Base-by-base conservation (phyloP, 2,113 vertebrate species). In the Cochlearius cochlearius region DNA sequence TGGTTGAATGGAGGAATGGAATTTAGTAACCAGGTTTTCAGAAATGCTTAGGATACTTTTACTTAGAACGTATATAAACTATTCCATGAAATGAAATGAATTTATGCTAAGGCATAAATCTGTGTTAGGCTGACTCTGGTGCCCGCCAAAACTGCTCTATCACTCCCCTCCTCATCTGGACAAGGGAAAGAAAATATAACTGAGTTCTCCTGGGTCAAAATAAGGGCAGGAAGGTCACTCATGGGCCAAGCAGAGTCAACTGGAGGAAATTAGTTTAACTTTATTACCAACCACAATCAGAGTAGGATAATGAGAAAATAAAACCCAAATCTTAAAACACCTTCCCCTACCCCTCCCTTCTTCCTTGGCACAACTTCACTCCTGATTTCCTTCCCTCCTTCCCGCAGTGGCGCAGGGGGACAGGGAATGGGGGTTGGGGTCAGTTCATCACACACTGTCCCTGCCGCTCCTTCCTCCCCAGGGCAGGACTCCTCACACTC, bases 371-470 rank as follows among this genome's bases (percentile, higher is more conserved):
- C 21, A 36, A 36, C 14, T 25, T 36, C 9, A 7, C 9, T 59
- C 10, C 34, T 2, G 4, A 59, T 25, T 59, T 32, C 14, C 15
- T 21, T 59, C 15, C 22, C 34, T 59, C 34, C 58, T 59, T 14
- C 8, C 58, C 56, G 6, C 4, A 59, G 34, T 7, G 14, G 34
- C 9, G 2, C 22, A 25, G 34, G 58, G 58, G 22, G 22, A 59
- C 1, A 1, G 22, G 22, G 58, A 36, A 36, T 59, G 58, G 14
- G 6, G 5, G 22, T 36, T 59, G 58, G 0, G 2, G 58, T 59
- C 21, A 15, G 58, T 59, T 59, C 22, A 59, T 23, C 34, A 36
- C 34, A 59, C 6, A 6, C n/a, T 36, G 2, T 15, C 13, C n/a
- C 56, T 23, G 9, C 34, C 1, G 9, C 13, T 59, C 56, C 21